Conservation (phyloP, 2,113 vertebrate species). For the Myotis yumanensis region DNA sequence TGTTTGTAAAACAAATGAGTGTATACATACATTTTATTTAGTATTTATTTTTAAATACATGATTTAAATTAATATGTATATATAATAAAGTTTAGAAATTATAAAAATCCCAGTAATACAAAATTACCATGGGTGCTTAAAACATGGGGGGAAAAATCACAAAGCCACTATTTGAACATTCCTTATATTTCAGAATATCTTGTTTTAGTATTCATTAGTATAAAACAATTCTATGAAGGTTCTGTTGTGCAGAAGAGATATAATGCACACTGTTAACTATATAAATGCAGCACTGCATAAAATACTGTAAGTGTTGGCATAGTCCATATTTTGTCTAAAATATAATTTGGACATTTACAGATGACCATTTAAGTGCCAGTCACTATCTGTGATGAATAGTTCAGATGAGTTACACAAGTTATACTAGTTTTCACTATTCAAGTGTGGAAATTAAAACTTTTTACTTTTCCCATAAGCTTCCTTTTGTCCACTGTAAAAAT, state of each 20-base stretch:
- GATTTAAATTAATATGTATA: conserved; percentile 31
- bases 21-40: not conserved
- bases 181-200: conserved; percentile 48
- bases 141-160: not conserved
- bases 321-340: not conserved
- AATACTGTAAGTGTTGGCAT: not conserved
- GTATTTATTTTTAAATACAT: conserved; percentile 39
- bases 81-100: not conserved
- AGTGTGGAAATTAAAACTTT: not conserved
- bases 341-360: conserved; percentile 33
- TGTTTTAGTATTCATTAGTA: conserved; percentile 44
- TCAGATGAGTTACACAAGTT: conserved; percentile 19
- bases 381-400: conserved; percentile 1
- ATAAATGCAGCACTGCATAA: conserved; percentile 43
- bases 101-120: conserved; percentile 6
- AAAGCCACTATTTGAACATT: not conserved
- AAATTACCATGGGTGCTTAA: conserved; percentile 15
- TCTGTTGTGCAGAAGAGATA: conserved; percentile 57
- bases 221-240: conserved; percentile 54
- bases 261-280: conserved; percentile 6
- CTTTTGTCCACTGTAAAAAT: conserved; percentile 18
- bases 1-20: conserved; percentile 19
- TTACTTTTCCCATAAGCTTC: not conserved
- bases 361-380: not conserved
- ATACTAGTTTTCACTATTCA: not conserved